phyloP scores from a whole-genome alignment of 1,140 invertebrate genomes.

The Agrilus planipennis region DNA sequence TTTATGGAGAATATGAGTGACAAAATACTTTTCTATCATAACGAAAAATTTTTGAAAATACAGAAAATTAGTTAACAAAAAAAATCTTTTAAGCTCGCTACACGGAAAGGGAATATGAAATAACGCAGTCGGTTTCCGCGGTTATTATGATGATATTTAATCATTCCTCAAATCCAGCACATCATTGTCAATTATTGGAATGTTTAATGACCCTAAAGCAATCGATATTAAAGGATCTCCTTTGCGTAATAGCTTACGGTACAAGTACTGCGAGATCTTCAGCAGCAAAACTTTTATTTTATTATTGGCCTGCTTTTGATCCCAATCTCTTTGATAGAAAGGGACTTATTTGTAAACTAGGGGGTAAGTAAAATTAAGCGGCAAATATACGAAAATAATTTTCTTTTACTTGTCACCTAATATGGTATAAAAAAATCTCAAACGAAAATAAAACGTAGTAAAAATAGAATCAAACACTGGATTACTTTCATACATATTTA shows the following conservation, averaged over 20 bases:
- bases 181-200: conserved; percentile 90
- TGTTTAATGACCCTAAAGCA: conserved; percentile 87
- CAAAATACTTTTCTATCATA: too few relatives aligned
- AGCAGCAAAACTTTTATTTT: conserved; percentile 92
- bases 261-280: conserved; percentile 81
- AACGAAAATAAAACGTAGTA: too few relatives aligned
- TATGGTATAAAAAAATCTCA: too few relatives aligned
- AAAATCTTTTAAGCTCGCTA: too few relatives aligned
- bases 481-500: too few relatives aligned
- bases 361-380: conserved; percentile 59
- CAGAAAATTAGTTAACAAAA: too few relatives aligned
- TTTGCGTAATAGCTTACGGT: conserved; percentile 95
- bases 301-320: conserved; percentile 99
- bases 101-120: conserved; percentile 67
- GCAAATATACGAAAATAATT: too few relatives aligned
- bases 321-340: conserved; percentile 84
- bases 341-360: conserved; percentile 78
- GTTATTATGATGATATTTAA: conserved; percentile 97
- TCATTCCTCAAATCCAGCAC: conserved; percentile 82
- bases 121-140: conserved; percentile 82
- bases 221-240: conserved; percentile 80
- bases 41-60: too few relatives aligned
- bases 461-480: too few relatives aligned
- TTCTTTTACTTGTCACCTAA: too few relatives aligned
- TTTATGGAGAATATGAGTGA: too few relatives aligned